These are phyloP conservation scores for Lepus oiostolus DNA, from an alignment of 2,797 vertebrate species.

Conservation along the genomic window DNA sequence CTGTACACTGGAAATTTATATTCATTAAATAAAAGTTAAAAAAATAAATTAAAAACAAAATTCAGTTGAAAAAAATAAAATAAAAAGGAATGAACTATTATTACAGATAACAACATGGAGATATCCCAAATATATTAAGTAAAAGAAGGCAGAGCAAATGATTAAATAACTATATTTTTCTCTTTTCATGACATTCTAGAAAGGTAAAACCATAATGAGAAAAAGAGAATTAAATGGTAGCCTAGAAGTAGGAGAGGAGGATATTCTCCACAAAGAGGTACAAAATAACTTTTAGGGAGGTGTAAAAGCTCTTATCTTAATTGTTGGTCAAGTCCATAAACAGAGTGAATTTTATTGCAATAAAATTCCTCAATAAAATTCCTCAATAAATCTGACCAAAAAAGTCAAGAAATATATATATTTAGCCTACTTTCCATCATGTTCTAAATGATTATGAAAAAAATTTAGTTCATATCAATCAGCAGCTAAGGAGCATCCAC, in stretches of 20 bases:
- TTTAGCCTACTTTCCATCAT: not conserved
- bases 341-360: not conserved
- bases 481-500: not conserved
- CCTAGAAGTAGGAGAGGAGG: not conserved
- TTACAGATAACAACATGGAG: not conserved
- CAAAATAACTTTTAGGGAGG: not conserved
- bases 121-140: not conserved
- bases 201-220: not conserved
- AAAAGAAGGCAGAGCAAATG: not conserved
- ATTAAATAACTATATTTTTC: not conserved
- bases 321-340: not conserved
- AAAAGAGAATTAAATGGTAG: not conserved
- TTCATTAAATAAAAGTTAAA: no score
- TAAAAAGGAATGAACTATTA: not conserved
- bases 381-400: not conserved
- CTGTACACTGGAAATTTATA: no score
- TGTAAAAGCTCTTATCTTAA: not conserved
- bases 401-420: not conserved
- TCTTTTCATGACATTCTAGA: not conserved
- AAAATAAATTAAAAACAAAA: no score
- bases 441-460: not conserved
- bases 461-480: not conserved
- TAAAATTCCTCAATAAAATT: no score
- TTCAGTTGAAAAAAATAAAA: no score
- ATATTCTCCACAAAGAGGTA: not conserved